A percentile compares a stretch with the other conserved stretches of the same genome.
Conservation (phyloP, 2,113 vertebrate species). For the Strix aluco region DNA sequence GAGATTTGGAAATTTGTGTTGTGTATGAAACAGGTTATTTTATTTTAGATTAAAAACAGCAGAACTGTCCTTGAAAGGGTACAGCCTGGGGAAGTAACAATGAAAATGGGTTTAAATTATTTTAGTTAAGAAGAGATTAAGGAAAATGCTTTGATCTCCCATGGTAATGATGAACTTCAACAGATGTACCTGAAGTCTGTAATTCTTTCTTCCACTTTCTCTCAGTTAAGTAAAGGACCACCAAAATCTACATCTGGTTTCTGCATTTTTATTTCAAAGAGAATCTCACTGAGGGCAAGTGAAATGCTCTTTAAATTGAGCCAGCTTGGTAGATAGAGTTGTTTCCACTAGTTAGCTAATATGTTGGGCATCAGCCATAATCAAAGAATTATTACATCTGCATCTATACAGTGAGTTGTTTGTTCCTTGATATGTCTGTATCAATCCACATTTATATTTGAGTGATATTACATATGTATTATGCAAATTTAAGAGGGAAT, state of each 20-base stretch:
- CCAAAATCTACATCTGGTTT: background rate
- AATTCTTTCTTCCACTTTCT: background rate
- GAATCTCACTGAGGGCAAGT: background rate
- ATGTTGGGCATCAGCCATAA: background rate
- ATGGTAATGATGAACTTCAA: background rate
- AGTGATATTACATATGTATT: background rate
- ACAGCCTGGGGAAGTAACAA: constrained; percentile 19
- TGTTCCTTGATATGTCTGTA: background rate
- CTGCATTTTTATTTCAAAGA: background rate
- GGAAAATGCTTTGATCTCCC: background rate
- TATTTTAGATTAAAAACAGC: constrained; percentile 22
- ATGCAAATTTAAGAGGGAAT: background rate
- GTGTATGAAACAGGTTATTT: background rate
- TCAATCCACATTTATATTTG: background rate
- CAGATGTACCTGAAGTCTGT: background rate
- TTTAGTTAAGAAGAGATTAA: constrained; percentile 36
- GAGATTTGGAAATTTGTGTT: constrained; percentile 47
- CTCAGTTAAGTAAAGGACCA: background rate
- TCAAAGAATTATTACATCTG: background rate
- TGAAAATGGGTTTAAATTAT: constrained; percentile 41
- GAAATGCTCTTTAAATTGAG: constrained; percentile 11
- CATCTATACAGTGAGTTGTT: background rate
- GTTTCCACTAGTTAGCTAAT: background rate
- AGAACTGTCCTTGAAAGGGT: constrained; percentile 17
- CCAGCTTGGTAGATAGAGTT: background rate